Conservation (phyloP, 1,140 invertebrate species). For the Tetramorium parvispinum region DNA sequence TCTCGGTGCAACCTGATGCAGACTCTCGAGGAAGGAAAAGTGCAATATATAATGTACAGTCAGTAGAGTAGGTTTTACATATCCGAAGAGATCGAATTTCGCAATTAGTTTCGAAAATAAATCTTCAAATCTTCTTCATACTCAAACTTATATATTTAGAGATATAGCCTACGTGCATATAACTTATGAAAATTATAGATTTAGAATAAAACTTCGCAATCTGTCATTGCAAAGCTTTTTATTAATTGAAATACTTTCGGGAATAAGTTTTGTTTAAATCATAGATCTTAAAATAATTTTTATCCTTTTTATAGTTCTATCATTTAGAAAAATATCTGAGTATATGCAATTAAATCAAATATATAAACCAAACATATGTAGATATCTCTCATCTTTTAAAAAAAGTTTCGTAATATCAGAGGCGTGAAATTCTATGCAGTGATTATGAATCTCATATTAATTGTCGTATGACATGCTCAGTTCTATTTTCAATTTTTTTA, state of each 20-base stretch:
- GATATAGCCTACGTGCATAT: neutral
- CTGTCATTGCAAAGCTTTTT: neutral
- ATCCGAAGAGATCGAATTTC: neutral
- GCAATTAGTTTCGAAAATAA: neutral
- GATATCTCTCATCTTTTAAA: neutral
- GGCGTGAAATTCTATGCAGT: constrained; percentile 55
- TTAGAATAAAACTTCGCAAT: neutral
- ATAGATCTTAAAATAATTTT: too few species aligned
- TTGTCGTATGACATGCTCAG: neutral
- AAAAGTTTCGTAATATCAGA: constrained; percentile 60
- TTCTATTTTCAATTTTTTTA: constrained; percentile 1
- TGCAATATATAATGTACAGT: neutral
- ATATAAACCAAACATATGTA: neutral
- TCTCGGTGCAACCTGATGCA: neutral
- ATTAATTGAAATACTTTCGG: neutral
- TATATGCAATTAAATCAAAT: too few species aligned
- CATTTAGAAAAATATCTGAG: too few species aligned
- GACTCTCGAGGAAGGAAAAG: neutral
- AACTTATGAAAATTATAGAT: neutral
- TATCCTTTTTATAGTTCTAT: too few species aligned
- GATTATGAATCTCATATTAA: constrained; percentile 48
- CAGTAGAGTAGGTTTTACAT: neutral
- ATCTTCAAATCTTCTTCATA: neutral
- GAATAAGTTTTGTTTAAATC: too few species aligned
- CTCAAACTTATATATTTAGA: neutral